Evolutionary conservation across 2,888 invertebrate genomes (phyloP).

Genomic region (Stenolophus ochropezus): DNA sequence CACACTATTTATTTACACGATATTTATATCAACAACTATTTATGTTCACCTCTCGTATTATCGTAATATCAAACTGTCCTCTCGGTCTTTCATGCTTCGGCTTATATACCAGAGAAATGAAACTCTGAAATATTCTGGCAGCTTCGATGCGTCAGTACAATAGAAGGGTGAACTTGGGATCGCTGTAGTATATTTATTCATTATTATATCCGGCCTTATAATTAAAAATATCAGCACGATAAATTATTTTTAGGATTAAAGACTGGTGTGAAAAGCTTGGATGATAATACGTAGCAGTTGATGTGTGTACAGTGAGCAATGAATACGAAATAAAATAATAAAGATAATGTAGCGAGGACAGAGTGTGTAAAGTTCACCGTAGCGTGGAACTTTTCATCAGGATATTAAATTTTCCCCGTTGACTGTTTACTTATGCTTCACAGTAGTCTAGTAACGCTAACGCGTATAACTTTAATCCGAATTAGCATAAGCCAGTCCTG

Average conservation of each 20-base stretch:
- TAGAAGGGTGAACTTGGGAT: too few species aligned
- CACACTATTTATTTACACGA: too few species aligned
- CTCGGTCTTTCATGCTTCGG: too few species aligned
- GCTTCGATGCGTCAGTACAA: too few species aligned
- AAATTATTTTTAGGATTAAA: not conserved
- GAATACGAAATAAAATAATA: slow-evolving; percentile 27
- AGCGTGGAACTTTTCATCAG: slow-evolving; percentile 47
- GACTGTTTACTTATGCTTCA: slow-evolving; percentile 55
- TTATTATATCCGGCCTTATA: too few species aligned
- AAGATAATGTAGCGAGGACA: not conserved
- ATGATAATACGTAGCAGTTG: not conserved
- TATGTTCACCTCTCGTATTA: too few species aligned
- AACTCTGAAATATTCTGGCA: too few species aligned
- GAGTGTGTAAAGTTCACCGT: slow-evolving; percentile 33
- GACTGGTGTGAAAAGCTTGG: not conserved
- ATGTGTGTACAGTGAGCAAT: slow-evolving; percentile 3
- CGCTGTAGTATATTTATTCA: too few species aligned
- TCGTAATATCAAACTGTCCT: too few species aligned
- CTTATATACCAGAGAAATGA: too few species aligned
- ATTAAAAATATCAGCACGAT: too few species aligned
- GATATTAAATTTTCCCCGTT: slow-evolving; percentile 56
- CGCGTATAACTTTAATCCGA: slow-evolving; percentile 54
- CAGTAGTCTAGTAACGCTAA: slow-evolving; percentile 40
- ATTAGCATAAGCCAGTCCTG: slow-evolving; percentile 56
- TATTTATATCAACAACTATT: too few species aligned